Percentiles rank a stretch among this genome's conserved stretches.
Conservation (phyloP, 2,797 vertebrate genomes). For the Hydrocynus forskahlii region DNA sequence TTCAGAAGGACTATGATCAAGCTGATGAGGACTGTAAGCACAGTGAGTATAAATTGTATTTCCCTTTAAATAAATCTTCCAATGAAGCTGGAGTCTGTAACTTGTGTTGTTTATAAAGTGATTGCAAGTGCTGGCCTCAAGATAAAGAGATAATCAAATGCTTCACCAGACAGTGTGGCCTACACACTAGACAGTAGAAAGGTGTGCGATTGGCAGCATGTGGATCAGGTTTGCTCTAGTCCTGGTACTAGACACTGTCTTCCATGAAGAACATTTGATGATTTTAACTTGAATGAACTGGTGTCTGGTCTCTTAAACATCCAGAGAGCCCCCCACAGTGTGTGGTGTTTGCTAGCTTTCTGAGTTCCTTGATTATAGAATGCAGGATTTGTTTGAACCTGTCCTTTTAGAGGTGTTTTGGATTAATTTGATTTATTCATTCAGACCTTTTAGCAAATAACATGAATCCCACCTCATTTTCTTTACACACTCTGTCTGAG, state of each 20-base stretch:
- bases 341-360: background rate
- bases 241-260: background rate
- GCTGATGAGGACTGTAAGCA: slow-evolving; percentile 99
- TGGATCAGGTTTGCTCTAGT: background rate
- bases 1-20: slow-evolving; percentile 98
- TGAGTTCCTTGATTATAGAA: background rate
- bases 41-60: slow-evolving; percentile 78
- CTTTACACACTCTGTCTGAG: too few relatives aligned
- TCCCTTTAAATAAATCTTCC: background rate
- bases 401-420: background rate
- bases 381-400: background rate
- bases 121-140: background rate
- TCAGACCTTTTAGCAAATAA: too few relatives aligned
- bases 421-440: too few relatives aligned
- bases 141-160: background rate
- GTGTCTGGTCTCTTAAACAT: background rate
- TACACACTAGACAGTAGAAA: background rate
- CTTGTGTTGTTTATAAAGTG: background rate
- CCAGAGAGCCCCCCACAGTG: background rate
- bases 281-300: background rate
- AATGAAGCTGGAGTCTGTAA: background rate
- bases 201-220: background rate
- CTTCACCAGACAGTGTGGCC: background rate
- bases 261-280: too few relatives aligned
- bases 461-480: too few relatives aligned